Evolutionary conservation across 2,113 vertebrate genomes (phyloP).

Genomic region (Pomatorhinus ruficollis): DNA sequence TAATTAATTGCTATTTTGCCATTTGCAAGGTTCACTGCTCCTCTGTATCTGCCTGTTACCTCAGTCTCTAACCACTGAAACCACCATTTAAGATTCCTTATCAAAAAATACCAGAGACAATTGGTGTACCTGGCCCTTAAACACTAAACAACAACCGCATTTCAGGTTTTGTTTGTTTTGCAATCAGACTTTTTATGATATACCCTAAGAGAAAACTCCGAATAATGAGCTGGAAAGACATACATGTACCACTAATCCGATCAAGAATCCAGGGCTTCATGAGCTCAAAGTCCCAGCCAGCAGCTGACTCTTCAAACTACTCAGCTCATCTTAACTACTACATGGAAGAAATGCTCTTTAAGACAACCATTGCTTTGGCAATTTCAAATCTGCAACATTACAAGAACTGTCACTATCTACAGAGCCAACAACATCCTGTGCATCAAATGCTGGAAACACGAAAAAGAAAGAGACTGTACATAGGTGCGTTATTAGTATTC

Average conservation of each 20-base stretch:
- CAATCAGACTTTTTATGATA: neutral
- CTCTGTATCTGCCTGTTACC: neutral
- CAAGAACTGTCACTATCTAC: neutral
- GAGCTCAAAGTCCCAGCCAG: neutral
- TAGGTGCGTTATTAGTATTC: neutral
- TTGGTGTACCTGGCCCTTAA: neutral
- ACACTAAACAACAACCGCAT: neutral
- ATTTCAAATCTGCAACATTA: neutral
- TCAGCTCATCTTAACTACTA: neutral
- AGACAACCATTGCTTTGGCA: neutral
- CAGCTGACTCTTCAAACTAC: neutral
- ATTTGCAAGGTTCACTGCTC: neutral
- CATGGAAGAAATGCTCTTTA: neutral
- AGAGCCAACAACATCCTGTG: neutral
- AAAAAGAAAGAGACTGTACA: neutral
- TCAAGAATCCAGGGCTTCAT: neutral
- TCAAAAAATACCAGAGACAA: neutral
- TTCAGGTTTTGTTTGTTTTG: neutral
- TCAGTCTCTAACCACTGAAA: neutral
- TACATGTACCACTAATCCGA: neutral
- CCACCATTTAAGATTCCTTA: neutral
- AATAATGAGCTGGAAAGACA: neutral
- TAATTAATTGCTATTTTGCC: neutral
- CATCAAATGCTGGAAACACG: neutral
- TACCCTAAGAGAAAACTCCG: neutral